Conservation (phyloP, 2,113 vertebrate genomes). For the Cynocephalus volans region DNA sequence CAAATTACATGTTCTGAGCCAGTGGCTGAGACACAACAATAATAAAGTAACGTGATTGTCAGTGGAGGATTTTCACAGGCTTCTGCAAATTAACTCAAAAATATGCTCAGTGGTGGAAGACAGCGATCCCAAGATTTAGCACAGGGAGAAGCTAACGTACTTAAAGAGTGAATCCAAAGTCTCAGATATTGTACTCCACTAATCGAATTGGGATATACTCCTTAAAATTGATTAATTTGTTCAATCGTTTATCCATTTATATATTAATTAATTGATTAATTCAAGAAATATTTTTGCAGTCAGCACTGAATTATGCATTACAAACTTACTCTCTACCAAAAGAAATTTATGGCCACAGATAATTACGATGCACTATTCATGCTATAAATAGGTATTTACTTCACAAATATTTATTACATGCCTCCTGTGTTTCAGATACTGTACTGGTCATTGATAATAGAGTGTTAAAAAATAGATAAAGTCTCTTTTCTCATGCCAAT, state of each 20-base stretch:
- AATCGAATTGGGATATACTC: background rate
- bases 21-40: slow-evolving; percentile 18
- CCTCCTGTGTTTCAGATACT: background rate
- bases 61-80: background rate
- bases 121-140: background rate
- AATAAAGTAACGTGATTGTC: slow-evolving; percentile 23
- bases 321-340: background rate
- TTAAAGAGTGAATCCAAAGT: background rate
- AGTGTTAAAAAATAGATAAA: background rate
- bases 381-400: background rate
- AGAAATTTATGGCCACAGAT: background rate
- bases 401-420: background rate
- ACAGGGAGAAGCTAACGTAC: background rate
- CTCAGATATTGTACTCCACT: background rate
- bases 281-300: background rate
- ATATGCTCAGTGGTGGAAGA: background rate
- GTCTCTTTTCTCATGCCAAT: background rate
- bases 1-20: slow-evolving; percentile 41
- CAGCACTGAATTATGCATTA: background rate
- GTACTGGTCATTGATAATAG: background rate
- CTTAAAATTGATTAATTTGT: background rate
- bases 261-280: background rate
- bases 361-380: background rate
- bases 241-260: background rate
- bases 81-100: background rate